phyloP scores from a whole-genome alignment of 2,888 invertebrate genomes.

The Chironomus riparius region DNA sequence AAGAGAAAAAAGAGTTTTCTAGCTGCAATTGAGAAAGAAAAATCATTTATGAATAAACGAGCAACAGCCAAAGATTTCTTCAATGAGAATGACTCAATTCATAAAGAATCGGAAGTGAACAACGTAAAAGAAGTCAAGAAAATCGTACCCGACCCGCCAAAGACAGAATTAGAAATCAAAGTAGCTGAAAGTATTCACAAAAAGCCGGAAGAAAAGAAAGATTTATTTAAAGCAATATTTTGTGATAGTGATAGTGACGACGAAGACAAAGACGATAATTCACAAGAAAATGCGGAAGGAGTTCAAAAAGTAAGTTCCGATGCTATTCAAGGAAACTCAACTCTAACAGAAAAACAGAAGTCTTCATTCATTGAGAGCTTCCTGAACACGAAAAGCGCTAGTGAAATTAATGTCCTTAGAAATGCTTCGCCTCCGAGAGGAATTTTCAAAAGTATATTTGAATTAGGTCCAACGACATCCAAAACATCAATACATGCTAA shows the following conservation, averaged over 20 bases:
- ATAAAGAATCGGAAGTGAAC: neutral
- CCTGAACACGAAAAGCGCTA: constrained; percentile 34
- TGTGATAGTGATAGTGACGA: constrained; percentile 72
- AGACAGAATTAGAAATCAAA: constrained; percentile 37
- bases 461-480: neutral
- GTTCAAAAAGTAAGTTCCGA: constrained; percentile 29
- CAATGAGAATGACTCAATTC: neutral
- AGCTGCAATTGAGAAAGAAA: constrained; percentile 19
- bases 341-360: constrained; percentile 32
- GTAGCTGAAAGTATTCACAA: constrained; percentile 36
- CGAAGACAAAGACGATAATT: constrained; percentile 44
- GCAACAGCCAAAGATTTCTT: constrained; percentile 28
- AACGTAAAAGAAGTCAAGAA: too few species aligned
- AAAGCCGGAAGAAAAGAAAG: constrained; percentile 53
- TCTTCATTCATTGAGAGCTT: constrained; percentile 22
- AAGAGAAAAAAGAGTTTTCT: constrained; percentile 3
- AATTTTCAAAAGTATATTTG: constrained; percentile 51
- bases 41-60: constrained; percentile 14
- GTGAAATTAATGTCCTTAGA: constrained; percentile 49
- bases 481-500: neutral
- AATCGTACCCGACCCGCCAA: neutral
- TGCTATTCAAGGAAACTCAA: constrained; percentile 32
- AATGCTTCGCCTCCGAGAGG: constrained; percentile 63
- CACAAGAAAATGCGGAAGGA: constrained; percentile 16
- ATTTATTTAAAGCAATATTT: constrained; percentile 85